Conservation (phyloP, 30 jellyfish, hydroid and myxozoan species). For the Cassiopea xamachana region DNA sequence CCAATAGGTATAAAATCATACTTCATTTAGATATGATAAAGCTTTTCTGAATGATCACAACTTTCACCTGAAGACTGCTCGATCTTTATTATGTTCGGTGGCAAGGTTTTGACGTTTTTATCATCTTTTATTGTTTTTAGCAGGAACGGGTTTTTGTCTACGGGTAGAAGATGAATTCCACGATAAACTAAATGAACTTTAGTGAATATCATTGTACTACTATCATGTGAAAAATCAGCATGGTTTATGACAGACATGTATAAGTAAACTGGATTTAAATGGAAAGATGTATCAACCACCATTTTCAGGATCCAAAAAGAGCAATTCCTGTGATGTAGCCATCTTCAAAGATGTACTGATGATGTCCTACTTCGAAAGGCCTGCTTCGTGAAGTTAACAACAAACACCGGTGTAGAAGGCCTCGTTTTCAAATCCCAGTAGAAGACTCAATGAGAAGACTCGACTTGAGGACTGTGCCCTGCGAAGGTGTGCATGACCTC, state of each 20-base stretch:
- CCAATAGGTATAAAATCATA: too few relatives aligned
- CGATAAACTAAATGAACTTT: background rate
- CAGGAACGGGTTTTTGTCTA: background rate
- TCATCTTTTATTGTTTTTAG: background rate
- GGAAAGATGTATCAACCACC: background rate
- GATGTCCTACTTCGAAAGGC: too few relatives aligned
- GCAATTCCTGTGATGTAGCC: constrained; percentile 58
- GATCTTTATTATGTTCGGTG: background rate
- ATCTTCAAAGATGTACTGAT: background rate
- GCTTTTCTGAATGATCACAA: background rate
- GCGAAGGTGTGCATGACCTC: constrained; percentile 73
- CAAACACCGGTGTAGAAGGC: too few relatives aligned
- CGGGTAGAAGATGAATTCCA: background rate
- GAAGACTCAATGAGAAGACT: constrained; percentile 2
- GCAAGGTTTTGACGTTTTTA: background rate
- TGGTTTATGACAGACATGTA: too few relatives aligned
- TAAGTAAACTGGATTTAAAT: too few relatives aligned
- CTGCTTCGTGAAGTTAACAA: background rate
- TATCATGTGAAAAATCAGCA: background rate
- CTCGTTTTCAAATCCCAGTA: background rate
- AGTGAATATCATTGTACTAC: background rate
- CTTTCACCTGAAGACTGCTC: constrained; percentile 9
- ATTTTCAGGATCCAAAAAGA: constrained; percentile 40
- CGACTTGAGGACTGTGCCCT: background rate
- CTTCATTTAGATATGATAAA: too few relatives aligned